phyloP scores from a whole-genome alignment of 2,888 invertebrate species.

The Drosophila maculinotata region DNA sequence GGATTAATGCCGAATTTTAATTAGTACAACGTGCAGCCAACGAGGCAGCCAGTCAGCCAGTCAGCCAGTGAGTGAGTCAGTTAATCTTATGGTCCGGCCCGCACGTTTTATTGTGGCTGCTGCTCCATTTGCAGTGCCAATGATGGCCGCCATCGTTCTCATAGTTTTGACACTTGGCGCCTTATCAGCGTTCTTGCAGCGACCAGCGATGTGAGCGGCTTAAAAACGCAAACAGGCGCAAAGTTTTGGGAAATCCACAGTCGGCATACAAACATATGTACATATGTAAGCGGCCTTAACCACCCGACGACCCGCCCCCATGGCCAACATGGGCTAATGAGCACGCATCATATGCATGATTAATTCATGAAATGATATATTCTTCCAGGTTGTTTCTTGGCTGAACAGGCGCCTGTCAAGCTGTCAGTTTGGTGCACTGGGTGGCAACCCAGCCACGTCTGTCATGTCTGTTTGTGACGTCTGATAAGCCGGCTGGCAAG shows the following conservation, averaged over 20 bases:
- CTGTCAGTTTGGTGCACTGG: conserved; percentile 66
- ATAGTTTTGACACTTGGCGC: conserved; percentile 75
- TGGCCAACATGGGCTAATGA: conserved; percentile 45
- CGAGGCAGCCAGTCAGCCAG: conserved; percentile 13
- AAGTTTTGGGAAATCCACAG: conserved; percentile 31
- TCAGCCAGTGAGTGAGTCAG: conserved; percentile 24
- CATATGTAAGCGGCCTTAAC: neutral
- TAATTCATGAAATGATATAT: conserved; percentile 64
- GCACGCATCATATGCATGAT: conserved; percentile 62
- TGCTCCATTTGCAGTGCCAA: conserved; percentile 16
- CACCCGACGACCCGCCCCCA: neutral
- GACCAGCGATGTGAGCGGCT: conserved; percentile 31
- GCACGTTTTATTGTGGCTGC: conserved; percentile 42
- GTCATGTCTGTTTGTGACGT: conserved; percentile 61
- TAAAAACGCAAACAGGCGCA: conserved; percentile 56
- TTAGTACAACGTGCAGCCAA: conserved; percentile 69
- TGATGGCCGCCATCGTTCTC: conserved; percentile 17
- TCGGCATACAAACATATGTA: conserved; percentile 6
- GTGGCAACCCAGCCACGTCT: conserved; percentile 27
- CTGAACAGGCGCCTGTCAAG: conserved; percentile 65
- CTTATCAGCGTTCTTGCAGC: conserved; percentile 73
- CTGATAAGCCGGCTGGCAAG: conserved; percentile 62
- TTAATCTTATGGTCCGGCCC: conserved; percentile 35
- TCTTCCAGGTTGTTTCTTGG: conserved; percentile 62
- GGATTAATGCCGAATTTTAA: conserved; percentile 83